phyloP scores from a whole-genome alignment of 2,797 vertebrate species.

The Propithecus perrieri region DNA sequence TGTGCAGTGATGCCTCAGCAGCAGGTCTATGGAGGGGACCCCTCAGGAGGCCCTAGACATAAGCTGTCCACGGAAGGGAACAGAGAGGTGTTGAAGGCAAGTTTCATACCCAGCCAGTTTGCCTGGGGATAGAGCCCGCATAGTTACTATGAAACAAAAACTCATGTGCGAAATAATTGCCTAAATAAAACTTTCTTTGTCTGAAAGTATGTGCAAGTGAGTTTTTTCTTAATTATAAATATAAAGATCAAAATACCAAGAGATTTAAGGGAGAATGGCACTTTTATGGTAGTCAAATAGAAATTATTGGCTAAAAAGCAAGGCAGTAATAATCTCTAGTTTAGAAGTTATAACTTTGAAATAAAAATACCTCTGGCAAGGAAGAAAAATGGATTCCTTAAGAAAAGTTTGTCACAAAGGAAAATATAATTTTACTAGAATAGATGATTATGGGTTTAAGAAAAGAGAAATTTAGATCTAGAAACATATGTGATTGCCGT shows the following conservation, averaged over 20 bases:
- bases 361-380: conserved; percentile 10
- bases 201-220: background rate
- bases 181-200: background rate
- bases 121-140: background rate
- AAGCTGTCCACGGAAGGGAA: background rate
- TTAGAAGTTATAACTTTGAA: conserved; percentile 36
- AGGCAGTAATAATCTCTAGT: background rate
- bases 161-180: background rate
- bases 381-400: conserved; percentile 8
- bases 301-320: conserved; percentile 28
- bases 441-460: conserved; percentile 5
- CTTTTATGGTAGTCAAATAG: background rate
- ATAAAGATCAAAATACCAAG: conserved; percentile 9
- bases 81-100: background rate
- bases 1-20: background rate
- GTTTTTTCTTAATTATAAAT: background rate
- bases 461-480: conserved; percentile 12
- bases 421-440: conserved; percentile 9
- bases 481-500: background rate
- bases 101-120: background rate
- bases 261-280: background rate
- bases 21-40: no score
- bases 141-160: background rate
- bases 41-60: background rate
- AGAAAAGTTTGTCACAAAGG: conserved; percentile 24